Evolutionary conservation across 2,113 vertebrate genomes (phyloP), one percentile per base, ranked within the genome.

Genomic region (Dipodomys merriami): DNA sequence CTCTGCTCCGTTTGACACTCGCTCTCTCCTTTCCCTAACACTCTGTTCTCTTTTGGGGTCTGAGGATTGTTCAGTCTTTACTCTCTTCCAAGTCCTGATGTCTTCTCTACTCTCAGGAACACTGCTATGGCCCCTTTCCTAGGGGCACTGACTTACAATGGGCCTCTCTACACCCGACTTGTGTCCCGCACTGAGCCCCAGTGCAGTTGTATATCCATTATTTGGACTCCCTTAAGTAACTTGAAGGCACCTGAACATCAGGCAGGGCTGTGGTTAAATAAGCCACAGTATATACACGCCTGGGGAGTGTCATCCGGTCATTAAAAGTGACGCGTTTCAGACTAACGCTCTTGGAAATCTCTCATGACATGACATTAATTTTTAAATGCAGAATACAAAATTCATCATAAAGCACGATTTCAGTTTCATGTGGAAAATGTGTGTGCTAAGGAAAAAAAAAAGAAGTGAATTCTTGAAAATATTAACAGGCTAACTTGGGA

Each of bases 381-480:
- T 94, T 91, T 64, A 83, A 88, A 92, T 84, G 64, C 62, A 62
- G n/a, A 91, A 95, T 79, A 73, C 86, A 89, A 95, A 86, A 81
- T 88, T 93, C 79, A 82, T 88, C 82, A 67, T 78, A 65, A 94
- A 87, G 53, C 68, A 44, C 62, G 10, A 53, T n/a, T 83, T 96
- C 80, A 7, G 4, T 72, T 92, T 85, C 91, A 90, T 16, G n/a
- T 93, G 53, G 69, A 73, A 94, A 86, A 62, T n/a, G 10, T 0
- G n/a, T n/a, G 72, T 57, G 49, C 35, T 77, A 89, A 65, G 79
- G 35, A 88, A 53, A 49, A 83, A 83, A 76, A 74, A 15, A 3
- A 44, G 65, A 86, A 86, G 44, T 15, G 67, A 83, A 33, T 76
- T 60, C 60, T 72, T 67, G 33, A 78, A 83, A 74, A 83, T 73